These are phyloP conservation scores for Octopus bimaculoides DNA, from an alignment of 1,140 invertebrate species.

Conservation along the genomic window DNA sequence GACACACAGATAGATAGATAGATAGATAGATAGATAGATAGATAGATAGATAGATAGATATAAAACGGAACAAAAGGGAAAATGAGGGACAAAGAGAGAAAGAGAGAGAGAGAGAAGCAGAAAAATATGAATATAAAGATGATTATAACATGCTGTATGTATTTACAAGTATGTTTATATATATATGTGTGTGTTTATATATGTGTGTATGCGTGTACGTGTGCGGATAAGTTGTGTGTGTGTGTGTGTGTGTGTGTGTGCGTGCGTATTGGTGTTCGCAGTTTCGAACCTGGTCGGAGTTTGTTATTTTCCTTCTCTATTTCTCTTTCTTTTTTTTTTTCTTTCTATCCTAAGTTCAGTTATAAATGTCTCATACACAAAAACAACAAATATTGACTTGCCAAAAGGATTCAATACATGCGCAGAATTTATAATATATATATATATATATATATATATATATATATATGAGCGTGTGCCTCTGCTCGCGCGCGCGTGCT, in stretches of 20 bases:
- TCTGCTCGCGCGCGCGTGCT: not conserved
- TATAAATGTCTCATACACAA: not conserved
- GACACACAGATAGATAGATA: too few species aligned
- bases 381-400: not conserved
- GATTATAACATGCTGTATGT: not conserved
- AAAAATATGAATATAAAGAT: not conserved
- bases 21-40: too few species aligned
- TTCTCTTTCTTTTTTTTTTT: too few species aligned
- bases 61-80: too few species aligned
- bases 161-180: not conserved
- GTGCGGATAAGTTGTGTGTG: not conserved
- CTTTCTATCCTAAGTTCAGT: not conserved
- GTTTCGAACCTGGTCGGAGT: too few species aligned
- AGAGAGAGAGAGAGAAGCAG: too few species aligned
- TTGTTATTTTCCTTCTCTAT: too few species aligned
- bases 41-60: too few species aligned
- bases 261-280: not conserved
- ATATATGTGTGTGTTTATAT: not conserved
- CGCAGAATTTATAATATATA: not conserved
- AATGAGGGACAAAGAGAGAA: too few species aligned
- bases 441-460: not conserved
- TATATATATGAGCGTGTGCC: not conserved
- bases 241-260: not conserved
- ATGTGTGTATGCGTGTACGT: not conserved
- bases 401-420: not conserved